A percentile compares a stretch with the other conserved stretches of the same genome.
phyloP scores from a whole-genome alignment of 2,113 vertebrate genomes.

The Ellobius talpinus region DNA sequence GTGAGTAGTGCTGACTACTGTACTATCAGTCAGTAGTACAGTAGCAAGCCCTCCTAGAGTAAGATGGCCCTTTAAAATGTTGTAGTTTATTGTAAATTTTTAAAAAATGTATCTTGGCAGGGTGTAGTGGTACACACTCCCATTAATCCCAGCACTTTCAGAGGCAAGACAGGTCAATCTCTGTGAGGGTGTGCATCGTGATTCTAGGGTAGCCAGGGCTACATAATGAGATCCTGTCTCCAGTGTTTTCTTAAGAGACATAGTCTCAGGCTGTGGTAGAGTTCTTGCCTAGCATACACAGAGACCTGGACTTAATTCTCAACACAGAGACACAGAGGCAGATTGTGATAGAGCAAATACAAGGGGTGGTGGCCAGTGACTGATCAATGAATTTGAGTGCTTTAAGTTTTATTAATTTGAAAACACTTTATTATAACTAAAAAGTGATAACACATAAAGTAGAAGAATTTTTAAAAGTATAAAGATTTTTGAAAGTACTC shows the following conservation, averaged over 20 bases:
- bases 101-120: neutral
- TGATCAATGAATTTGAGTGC: neutral
- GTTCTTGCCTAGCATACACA: neutral
- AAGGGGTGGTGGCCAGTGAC: neutral
- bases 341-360: neutral
- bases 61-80: neutral
- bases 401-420: neutral
- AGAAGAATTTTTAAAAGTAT: neutral
- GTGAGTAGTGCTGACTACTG: neutral
- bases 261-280: neutral
- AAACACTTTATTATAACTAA: constrained; percentile 40
- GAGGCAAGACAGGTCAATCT: neutral
- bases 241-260: neutral
- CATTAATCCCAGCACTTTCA: neutral
- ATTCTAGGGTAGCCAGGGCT: neutral
- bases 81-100: neutral
- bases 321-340: neutral
- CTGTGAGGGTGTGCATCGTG: neutral
- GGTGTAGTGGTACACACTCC: neutral
- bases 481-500: constrained; percentile 14
- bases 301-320: neutral
- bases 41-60: neutral
- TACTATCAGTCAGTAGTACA: too few relatives aligned
- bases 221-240: neutral
- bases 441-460: neutral